Evolutionary conservation across 1,140 invertebrate genomes (phyloP).

Genomic region (Steinernema feltiae): DNA sequence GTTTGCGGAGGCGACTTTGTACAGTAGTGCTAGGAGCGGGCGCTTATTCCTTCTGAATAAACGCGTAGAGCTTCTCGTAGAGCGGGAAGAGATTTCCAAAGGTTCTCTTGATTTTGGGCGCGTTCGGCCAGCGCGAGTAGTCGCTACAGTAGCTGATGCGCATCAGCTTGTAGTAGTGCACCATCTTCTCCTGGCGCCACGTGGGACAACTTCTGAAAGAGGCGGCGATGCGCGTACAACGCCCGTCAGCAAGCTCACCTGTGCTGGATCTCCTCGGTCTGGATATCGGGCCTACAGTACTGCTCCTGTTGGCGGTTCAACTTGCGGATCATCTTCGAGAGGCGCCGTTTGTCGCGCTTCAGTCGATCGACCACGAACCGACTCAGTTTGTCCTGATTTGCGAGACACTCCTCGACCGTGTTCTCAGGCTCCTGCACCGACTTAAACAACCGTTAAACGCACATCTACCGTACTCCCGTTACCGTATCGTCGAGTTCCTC

Average conservation of each 20-base stretch:
- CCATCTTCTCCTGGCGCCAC: slow-evolving; percentile 41
- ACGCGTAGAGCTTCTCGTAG: slow-evolving; percentile 37
- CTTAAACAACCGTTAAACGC: too few relatives aligned
- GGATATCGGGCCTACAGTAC: slow-evolving; percentile 26
- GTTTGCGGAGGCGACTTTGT: background rate
- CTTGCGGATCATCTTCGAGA: slow-evolving; percentile 25
- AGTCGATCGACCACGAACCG: background rate
- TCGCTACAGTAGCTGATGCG: slow-evolving; percentile 30
- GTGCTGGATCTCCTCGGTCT: slow-evolving; percentile 14
- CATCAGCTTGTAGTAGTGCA: slow-evolving; percentile 44
- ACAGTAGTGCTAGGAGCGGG: background rate
- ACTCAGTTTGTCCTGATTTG: slow-evolving; percentile 3
- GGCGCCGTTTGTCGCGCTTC: background rate
- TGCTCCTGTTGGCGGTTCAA: slow-evolving; percentile 34
- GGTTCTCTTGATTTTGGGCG: slow-evolving; percentile 27
- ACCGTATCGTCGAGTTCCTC: background rate
- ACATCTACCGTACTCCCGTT: too few relatives aligned
- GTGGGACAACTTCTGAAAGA: slow-evolving; percentile 29
- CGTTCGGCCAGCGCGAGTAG: slow-evolving; percentile 36
- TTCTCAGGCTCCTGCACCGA: background rate
- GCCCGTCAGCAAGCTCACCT: slow-evolving; percentile 6
- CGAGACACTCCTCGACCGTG: background rate
- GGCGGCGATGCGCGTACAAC: background rate
- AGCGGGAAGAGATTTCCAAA: slow-evolving; percentile 33
- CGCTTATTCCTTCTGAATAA: slow-evolving; percentile 33